phyloP scores from a whole-genome alignment of 2,113 vertebrate genomes.

The Chloroceryle aenea region DNA sequence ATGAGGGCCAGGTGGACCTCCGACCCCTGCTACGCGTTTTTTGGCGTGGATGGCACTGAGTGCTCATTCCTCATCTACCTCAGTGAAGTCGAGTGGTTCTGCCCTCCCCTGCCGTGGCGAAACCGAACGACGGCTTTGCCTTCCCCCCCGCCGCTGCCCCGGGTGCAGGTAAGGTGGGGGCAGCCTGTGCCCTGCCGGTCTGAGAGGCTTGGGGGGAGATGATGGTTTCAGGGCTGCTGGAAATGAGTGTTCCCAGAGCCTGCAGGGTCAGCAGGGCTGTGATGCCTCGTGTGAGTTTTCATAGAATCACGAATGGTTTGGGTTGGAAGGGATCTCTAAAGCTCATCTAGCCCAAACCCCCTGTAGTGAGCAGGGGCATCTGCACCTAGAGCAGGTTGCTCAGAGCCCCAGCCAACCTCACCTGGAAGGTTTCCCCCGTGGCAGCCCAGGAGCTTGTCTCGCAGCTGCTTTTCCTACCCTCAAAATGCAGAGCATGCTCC shows the following conservation, averaged over 20 bases:
- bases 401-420: accelerated
- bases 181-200: not conserved
- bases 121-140: constrained; percentile 78
- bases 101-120: constrained; percentile 90
- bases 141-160: constrained; percentile 76
- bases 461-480: accelerated
- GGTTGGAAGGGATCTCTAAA: not conserved
- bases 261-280: accelerated
- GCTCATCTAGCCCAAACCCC: accelerated
- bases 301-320: accelerated
- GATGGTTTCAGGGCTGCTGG: accelerated
- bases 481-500: not conserved
- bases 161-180: constrained; percentile 77
- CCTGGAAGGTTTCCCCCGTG: accelerated
- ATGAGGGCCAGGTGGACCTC: constrained; percentile 97
- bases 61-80: constrained; percentile 97
- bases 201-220: accelerated
- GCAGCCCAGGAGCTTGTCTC: not conserved
- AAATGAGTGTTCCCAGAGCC: not conserved
- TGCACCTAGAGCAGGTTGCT: not conserved
- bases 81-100: constrained; percentile 98
- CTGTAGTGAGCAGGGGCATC: not conserved
- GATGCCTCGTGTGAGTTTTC: accelerated
- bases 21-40: constrained; percentile 95
- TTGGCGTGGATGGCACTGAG: constrained; percentile 95